Conservation (phyloP, 1,140 invertebrate species). For the Helicoverpa armigera region DNA sequence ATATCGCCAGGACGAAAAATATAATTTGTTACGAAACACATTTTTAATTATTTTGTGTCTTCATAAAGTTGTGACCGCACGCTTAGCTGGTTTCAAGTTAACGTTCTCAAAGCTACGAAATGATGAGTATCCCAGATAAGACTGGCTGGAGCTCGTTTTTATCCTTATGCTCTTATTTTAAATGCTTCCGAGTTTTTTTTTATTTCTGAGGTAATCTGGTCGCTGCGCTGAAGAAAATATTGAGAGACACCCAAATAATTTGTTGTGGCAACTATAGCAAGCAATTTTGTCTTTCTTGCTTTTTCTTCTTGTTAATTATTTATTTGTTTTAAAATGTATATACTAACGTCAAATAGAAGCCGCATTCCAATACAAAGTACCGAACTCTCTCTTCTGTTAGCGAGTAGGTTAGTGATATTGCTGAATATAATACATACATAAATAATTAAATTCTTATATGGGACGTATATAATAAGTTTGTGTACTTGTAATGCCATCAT, state of each 20-base stretch:
- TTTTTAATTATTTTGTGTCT: constrained; percentile 4
- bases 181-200: constrained; percentile 26
- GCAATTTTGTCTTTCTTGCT: not conserved
- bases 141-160: constrained; percentile 24
- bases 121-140: constrained; percentile 44
- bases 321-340: not conserved
- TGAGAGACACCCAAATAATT: not conserved
- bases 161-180: constrained; percentile 42
- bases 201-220: constrained; percentile 7
- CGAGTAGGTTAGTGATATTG: too few relatives aligned
- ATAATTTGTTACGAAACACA: too few relatives aligned
- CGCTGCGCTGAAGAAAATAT: not conserved
- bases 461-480: too few relatives aligned
- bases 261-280: not conserved
- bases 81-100: constrained; percentile 44
- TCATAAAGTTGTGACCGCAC: constrained; percentile 28
- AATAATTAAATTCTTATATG: too few relatives aligned
- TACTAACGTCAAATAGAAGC: too few relatives aligned
- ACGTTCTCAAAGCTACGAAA: constrained; percentile 43
- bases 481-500: too few relatives aligned
- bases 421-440: too few relatives aligned
- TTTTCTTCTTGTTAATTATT: not conserved
- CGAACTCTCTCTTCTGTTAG: too few relatives aligned
- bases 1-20: too few relatives aligned
- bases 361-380: too few relatives aligned